Percentiles rank a stretch among this genome's conserved stretches.
These are phyloP conservation scores for Trachelus troglodyta DNA, from an alignment of 2,888 invertebrate species.

Conservation along the genomic window DNA sequence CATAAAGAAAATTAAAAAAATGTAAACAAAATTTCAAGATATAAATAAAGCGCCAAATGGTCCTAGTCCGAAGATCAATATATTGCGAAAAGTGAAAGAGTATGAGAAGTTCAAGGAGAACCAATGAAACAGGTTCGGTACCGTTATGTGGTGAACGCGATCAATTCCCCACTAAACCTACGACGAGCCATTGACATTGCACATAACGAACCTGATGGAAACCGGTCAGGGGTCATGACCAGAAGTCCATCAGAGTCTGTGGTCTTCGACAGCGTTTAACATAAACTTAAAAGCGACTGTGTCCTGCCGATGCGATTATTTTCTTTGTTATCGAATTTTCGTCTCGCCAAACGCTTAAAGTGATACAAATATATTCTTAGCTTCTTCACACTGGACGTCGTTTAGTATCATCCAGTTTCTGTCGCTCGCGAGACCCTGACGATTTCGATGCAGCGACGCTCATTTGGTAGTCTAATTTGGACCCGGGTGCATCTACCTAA, in stretches of 20 bases:
- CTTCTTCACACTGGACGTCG: slow-evolving; percentile 14
- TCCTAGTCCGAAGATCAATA: background rate
- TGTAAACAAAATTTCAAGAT: background rate
- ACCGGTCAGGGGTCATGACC: background rate
- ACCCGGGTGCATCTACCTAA: slow-evolving; percentile 47
- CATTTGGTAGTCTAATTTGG: slow-evolving; percentile 48
- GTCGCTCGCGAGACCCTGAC: background rate
- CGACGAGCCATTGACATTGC: slow-evolving; percentile 23
- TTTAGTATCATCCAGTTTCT: background rate
- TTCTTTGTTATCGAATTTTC: background rate
- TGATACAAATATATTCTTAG: slow-evolving; percentile 38
- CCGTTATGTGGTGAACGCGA: background rate
- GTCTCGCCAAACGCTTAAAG: slow-evolving; percentile 8
- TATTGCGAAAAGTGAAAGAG: background rate
- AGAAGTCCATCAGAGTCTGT: background rate
- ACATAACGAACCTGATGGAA: background rate
- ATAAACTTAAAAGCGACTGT: background rate
- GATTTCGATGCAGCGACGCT: slow-evolving; percentile 41
- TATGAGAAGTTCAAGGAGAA: background rate
- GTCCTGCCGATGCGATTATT: background rate
- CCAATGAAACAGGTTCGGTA: background rate
- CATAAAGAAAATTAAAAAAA: background rate
- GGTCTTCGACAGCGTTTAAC: background rate
- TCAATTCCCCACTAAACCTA: slow-evolving; percentile 22
- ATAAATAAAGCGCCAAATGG: background rate